Base-by-base conservation (phyloP, 2,797 vertebrate genomes). In the Poecilia picta region DNA sequence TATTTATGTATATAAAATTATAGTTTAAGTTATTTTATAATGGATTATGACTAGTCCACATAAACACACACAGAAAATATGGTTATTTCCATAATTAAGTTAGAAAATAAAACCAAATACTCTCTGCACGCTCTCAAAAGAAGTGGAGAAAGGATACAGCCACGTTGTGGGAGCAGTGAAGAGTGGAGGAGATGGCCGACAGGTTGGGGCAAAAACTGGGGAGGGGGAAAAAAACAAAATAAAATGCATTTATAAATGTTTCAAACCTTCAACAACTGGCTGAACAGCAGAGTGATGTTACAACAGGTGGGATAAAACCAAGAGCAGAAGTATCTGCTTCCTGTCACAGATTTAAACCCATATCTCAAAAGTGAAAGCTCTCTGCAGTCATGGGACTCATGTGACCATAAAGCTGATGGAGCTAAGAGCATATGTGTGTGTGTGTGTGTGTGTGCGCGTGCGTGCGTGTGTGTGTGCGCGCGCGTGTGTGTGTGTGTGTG, bases 121-220 rank as follows among this genome's bases (percentile, higher is more conserved):
- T 15, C 25, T 0, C 28, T 31, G 41, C n/a, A 1, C 23, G 25
- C 23, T 39, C 20, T 51, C 6, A 43, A 39, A 15, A 28, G 6
- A 23, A 11, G 53, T 36, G 18, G 31, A 57, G 59, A 84, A 97
- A 99, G 97, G 98, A 99, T 99, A 99, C 97, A 81, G 98, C 98
- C 90, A 99, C 98, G 0, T 99, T 99, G 95, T 99, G 98, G 51
- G 97, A 97, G 78, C 99, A 96, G 87, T 93, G 96, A 87, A 99
- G 92, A 13, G 90, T 96, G 77, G 95, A 96, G 12, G 97, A 97
- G 88, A 99, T 99, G 81, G 98, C 97, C 0, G 98, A 98, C 59
- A 99, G 92, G 87, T 99, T 99, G 66, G 98, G 98, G 88, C 98
- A 99, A 93, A 99, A 99, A 85, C 98, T 99, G 86, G 0, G 79